These are phyloP conservation scores for Gambusia affinis DNA, from an alignment of 2,113 vertebrate species.

Conservation along the genomic window DNA sequence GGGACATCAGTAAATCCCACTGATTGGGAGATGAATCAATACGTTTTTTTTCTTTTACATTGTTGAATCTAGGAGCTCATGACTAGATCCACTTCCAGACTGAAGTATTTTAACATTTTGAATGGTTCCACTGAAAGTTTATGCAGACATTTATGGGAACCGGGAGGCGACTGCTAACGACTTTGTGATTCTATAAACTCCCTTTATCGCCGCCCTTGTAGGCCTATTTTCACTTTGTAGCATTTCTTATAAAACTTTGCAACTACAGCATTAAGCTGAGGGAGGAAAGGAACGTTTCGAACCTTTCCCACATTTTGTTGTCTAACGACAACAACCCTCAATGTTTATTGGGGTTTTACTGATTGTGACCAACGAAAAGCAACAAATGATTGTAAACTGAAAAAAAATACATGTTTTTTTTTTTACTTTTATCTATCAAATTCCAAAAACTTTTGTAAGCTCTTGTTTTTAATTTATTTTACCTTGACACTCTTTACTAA, in stretches of 20 bases:
- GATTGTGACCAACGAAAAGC: not conserved
- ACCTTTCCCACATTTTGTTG: not conserved
- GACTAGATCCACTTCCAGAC: not conserved
- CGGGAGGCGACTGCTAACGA: not conserved
- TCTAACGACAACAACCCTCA: not conserved
- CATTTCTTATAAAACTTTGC: not conserved
- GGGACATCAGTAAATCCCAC: slow-evolving; percentile 27
- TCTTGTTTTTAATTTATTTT: not conserved
- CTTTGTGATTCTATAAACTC: not conserved
- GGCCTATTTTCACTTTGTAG: not conserved
- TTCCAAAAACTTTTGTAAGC: not conserved
- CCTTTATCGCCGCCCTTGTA: not conserved
- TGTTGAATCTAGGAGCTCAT: no score
- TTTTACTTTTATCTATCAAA: not conserved
- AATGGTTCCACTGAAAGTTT: not conserved
- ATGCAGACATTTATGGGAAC: not conserved
- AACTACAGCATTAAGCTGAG: not conserved
- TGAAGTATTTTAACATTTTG: not conserved
- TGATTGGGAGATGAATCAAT: not conserved
- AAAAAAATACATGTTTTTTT: no score
- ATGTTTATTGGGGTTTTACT: not conserved
- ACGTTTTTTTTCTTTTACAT: not conserved
- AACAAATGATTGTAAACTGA: not conserved
- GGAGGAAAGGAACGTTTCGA: not conserved
- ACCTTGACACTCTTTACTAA: not conserved